Evolutionary conservation across 2,888 invertebrate species (phyloP), one percentile per base, ranked within the genome.

Genomic region (Sarcophaga carnaria): DNA sequence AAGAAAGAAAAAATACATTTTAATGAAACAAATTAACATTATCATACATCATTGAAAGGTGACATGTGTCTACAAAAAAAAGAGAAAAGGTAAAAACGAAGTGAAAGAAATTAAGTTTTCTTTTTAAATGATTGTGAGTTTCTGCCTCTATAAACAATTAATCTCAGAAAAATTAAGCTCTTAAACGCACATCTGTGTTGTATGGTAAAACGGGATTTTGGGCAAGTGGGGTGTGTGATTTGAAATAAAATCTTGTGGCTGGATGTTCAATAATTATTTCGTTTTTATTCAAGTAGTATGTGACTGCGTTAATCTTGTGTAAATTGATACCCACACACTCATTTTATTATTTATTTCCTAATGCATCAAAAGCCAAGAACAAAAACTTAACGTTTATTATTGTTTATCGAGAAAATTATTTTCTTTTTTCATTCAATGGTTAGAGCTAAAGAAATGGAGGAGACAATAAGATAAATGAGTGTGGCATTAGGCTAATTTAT

Each of bases 1-100:
- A 45, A 47, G 47, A n/a, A n/a, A 45, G 66, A 60, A 59, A 67
- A 71, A 22, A 54, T 20, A 67, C 37, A 14, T 54, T 54, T 4
- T 54, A 54, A 54, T 54, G 37, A 75, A 70, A 83, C 67, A 81
- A 81, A 81, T 85, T 75, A 81, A 85, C 70, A 69, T 69, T 64
- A 70, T 70, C 76, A 80, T 85, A 80, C 63, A 85, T 85, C 78
- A 85, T 78, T 74, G 37, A 66, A 74, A 69, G 78, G 75, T 81
- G 75, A 81, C 74, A 81, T 60, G 54, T 67, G 45, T 72, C 12
- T 49, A 17, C 27, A 20, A 14, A 54, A 14, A 14, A 4, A 4
- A 49, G 6, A 17, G 1, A 49, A 54, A 54, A 14, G 17, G 2
- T 1, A 14, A 12, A 14, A 4, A 54, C 14, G 14, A 49, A 62